Percentiles rank a stretch among this genome's conserved stretches.
These are phyloP conservation scores for Rosalia funebris DNA, from an alignment of 2,888 invertebrate species.

Conservation along the genomic window DNA sequence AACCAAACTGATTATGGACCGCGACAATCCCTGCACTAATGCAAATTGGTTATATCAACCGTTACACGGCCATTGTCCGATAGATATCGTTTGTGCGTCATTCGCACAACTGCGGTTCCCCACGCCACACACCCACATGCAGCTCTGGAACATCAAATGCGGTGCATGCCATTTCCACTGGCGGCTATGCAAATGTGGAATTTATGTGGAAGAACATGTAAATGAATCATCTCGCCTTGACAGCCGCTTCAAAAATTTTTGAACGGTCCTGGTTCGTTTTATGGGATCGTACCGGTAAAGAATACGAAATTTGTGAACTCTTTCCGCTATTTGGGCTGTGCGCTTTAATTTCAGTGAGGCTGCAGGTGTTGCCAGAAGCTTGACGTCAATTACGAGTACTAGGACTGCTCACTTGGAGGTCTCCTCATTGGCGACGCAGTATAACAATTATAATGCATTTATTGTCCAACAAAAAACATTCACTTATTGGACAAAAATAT, in stretches of 20 bases:
- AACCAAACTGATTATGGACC: conserved; percentile 40
- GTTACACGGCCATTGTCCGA: conserved; percentile 42
- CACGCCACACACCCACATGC: conserved; percentile 24
- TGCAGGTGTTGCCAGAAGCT: too few relatives aligned
- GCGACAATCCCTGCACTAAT: conserved; percentile 43
- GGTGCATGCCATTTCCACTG: conserved; percentile 46
- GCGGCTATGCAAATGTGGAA: conserved; percentile 51
- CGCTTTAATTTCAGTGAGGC: too few relatives aligned
- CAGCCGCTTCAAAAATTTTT: background rate
- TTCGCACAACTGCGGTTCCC: conserved; percentile 49
- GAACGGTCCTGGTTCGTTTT: background rate
- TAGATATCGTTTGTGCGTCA: conserved; percentile 50
- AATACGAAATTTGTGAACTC: too few relatives aligned
- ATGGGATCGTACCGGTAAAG: background rate
- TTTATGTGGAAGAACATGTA: conserved; percentile 48
- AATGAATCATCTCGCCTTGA: conserved; percentile 41
- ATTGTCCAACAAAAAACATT: too few relatives aligned
- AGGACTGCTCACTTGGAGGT: too few relatives aligned
- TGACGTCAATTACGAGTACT: too few relatives aligned
- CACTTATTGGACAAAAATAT: too few relatives aligned
- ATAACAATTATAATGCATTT: too few relatives aligned
- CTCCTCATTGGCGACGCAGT: too few relatives aligned
- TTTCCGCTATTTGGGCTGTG: too few relatives aligned
- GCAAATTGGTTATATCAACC: conserved; percentile 51
- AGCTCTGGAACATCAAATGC: conserved; percentile 30